Percentiles rank a stretch among this genome's conserved stretches.
phyloP scores from a whole-genome alignment of 2,113 vertebrate species.

The Gnathonemus echidnorhynchus region DNA sequence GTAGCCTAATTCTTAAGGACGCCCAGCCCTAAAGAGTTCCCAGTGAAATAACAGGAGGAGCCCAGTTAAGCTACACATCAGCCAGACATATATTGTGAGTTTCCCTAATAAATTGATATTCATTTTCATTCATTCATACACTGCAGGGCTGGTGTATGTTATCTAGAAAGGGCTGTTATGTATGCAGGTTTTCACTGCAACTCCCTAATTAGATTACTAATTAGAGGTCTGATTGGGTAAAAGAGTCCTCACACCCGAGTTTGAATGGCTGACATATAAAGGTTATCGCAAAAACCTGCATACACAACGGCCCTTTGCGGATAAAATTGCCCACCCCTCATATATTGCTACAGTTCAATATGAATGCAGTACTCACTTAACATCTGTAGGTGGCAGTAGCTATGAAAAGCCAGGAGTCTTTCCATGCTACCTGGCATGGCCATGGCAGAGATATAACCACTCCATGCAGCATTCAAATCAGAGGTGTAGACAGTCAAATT shows the following conservation, averaged over 20 bases:
- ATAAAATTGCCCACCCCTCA: not conserved
- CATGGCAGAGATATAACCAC: not conserved
- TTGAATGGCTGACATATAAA: not conserved
- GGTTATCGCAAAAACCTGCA: not conserved
- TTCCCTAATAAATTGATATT: not conserved
- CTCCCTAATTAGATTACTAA: not conserved
- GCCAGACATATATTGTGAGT: not conserved
- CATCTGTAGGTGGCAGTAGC: not conserved
- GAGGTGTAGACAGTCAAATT: not conserved
- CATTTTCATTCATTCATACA: not conserved
- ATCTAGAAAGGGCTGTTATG: not conserved
- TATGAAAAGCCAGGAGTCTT: not conserved
- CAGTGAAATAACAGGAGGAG: not conserved
- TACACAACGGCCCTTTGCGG: not conserved
- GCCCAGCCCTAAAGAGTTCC: not conserved
- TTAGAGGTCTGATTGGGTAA: not conserved
- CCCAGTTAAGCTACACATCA: not conserved
- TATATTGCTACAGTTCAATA: not conserved
- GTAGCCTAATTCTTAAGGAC: not conserved
- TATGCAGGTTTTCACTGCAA: not conserved
- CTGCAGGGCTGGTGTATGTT: not conserved
- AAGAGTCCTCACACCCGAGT: not conserved
- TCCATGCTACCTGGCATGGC: not conserved
- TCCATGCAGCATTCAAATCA: not conserved
- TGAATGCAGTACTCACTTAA: not conserved